Percentiles rank a stretch among this genome's conserved stretches.
Conservation (phyloP, 2,113 vertebrate species). For the Pseudolaguvia tuberculata region DNA sequence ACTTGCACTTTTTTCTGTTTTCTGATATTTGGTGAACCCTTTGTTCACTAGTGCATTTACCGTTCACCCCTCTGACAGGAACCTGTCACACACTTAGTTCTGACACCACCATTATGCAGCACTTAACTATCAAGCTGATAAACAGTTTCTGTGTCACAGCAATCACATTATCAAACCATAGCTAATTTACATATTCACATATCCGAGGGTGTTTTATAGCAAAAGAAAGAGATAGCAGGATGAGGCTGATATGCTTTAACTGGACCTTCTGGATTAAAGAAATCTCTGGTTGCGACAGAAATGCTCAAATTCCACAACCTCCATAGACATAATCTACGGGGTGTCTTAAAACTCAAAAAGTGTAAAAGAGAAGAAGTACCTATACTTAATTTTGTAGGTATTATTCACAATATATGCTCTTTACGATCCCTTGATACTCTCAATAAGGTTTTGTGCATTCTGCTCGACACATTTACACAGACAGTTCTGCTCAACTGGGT, state of each 20-base stretch:
- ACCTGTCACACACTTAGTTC: not conserved
- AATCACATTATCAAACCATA: constrained; percentile 30
- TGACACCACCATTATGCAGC: not conserved
- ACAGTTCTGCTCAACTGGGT: too few relatives aligned
- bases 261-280: constrained; percentile 27
- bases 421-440: not conserved
- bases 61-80: not conserved
- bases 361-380: too few relatives aligned
- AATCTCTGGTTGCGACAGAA: constrained; percentile 13
- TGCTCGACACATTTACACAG: too few relatives aligned
- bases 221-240: constrained; percentile 28
- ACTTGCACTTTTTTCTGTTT: not conserved
- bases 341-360: not conserved
- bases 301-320: constrained; percentile 12
- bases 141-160: constrained; percentile 13
- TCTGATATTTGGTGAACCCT: too few relatives aligned
- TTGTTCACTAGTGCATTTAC: not conserved
- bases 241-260: constrained; percentile 34
- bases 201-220: constrained; percentile 14
- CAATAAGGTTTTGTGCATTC: too few relatives aligned
- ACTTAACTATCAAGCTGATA: constrained; percentile 6
- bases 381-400: not conserved
- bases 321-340: not conserved
- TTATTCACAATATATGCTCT: not conserved
- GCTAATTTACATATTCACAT: constrained; percentile 29